Conservation (phyloP, 2,113 vertebrate genomes). For the Terrapene triunguis region DNA sequence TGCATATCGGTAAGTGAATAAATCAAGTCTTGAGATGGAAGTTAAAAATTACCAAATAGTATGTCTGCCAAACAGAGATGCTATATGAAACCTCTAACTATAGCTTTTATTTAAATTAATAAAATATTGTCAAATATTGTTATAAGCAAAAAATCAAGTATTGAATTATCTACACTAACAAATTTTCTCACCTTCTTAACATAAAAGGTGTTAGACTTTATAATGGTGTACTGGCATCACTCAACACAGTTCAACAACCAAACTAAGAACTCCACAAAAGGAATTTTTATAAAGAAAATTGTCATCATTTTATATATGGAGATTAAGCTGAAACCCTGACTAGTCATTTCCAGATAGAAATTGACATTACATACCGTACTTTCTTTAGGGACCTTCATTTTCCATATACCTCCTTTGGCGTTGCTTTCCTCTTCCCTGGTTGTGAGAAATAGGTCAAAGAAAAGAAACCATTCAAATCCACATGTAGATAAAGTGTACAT, state of each 20-base stretch:
- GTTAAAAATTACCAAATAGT: background rate
- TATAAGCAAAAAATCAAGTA: background rate
- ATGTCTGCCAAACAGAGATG: background rate
- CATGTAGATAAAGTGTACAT: background rate
- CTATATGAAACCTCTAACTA: background rate
- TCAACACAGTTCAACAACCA: background rate
- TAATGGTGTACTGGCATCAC: background rate
- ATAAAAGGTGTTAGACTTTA: background rate
- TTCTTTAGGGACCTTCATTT: conserved; percentile 97
- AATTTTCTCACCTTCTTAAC: background rate
- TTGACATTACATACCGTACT: conserved; percentile 84
- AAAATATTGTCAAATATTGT: background rate
- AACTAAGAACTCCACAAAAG: background rate
- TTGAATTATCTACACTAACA: background rate
- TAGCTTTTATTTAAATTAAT: background rate
- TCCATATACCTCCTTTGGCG: conserved; percentile 95
- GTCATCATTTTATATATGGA: background rate
- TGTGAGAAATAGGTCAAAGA: conserved; percentile 31
- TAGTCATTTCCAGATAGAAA: background rate
- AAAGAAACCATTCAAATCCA: conserved; percentile 33
- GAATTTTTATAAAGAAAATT: background rate
- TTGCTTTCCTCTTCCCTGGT: conserved; percentile 97
- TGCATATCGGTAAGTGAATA: background rate
- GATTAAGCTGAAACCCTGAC: background rate
- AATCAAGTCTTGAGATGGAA: background rate